Base-by-base conservation (phyloP, 2,797 vertebrate genomes). In the Euphonia xanthogaster region DNA sequence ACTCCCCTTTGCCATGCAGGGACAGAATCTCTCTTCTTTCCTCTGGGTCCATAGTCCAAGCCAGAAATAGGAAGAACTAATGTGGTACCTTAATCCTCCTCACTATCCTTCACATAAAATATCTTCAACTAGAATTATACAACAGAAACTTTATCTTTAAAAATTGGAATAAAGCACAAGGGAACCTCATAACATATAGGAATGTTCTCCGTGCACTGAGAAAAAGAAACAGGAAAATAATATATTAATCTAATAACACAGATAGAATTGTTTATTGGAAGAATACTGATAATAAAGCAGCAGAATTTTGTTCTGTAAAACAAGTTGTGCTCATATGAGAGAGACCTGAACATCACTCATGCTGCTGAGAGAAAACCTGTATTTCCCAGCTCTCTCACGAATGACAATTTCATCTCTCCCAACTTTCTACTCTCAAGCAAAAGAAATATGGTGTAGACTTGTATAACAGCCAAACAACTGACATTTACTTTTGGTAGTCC, bases 221-320 rank as follows among this genome's bases (percentile, higher is more conserved):
- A 66, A 88, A 86, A 84, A 74, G 44, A 91, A 91, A 86, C 14
- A 61, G 12, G 9, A 88, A 86, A 95, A 89, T 65, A 91, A 90
- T 78, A 20, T n/a, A 73, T 37, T 81, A 82, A 87, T 70, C 16
- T 66, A 93, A 68, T 44, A 92, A 73, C 13, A 86, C 16, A 58
- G n/a, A 76, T 19, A 62, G 15, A 54, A 76, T 58, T 77, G 42
- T 67, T 87, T 94, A 74, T 87, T 73, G 71, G n/a, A 90, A 82
- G 28, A 92, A 48, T 50, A 42, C 12, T 44, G 25, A 53, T 74
- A 85, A 76, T 65, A 82, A 93, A 77, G 44, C 44, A 93, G 37
- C 62, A 53, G 31, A 82, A n/a, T 51, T 93, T 33, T 65, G 14
- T 67, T 87, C 50, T 73, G 28, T 67, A 61, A 82, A 90, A 85